Evolutionary conservation across 2,113 vertebrate genomes (phyloP).

Genomic region (Nothobranchius furzeri): DNA sequence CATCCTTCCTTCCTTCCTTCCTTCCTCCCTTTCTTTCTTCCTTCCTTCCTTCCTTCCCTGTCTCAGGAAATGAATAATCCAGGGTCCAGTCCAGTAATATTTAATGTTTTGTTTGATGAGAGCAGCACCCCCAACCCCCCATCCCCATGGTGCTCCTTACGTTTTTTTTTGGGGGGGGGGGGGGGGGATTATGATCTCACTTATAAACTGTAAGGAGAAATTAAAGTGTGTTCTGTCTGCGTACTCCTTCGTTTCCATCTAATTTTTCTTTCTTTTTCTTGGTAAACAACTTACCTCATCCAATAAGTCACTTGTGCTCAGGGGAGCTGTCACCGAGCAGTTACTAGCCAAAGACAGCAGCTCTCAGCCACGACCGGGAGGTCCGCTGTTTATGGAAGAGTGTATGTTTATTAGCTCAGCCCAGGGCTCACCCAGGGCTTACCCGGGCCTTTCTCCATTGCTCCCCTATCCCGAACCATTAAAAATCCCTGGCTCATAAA

Average conservation of each 20-base stretch:
- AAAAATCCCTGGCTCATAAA: slow-evolving; percentile 53
- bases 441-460: slow-evolving; percentile 38
- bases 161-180: slow-evolving; percentile 13
- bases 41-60: slow-evolving; percentile 59
- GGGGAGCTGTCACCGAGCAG: slow-evolving; percentile 43
- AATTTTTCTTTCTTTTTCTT: slow-evolving; percentile 34
- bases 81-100: slow-evolving; percentile 66
- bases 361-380: slow-evolving; percentile 46
- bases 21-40: slow-evolving; percentile 49
- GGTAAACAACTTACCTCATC: slow-evolving; percentile 61
- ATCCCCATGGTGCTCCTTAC: slow-evolving; percentile 32
- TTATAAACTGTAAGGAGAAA: slow-evolving; percentile 44
- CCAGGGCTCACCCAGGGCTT: slow-evolving; percentile 46
- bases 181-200: slow-evolving; percentile 29
- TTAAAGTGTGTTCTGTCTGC: slow-evolving; percentile 53
- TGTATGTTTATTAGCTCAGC: slow-evolving; percentile 67
- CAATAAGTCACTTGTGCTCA: slow-evolving; percentile 40
- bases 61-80: slow-evolving; percentile 71
- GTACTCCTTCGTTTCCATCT: slow-evolving; percentile 55
- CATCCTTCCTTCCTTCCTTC: slow-evolving; percentile 60
- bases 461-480: slow-evolving; percentile 36
- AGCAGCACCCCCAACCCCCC: slow-evolving; percentile 34
- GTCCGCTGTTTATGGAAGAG: slow-evolving; percentile 68
- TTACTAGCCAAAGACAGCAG: slow-evolving; percentile 44
- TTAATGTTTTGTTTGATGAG: slow-evolving; percentile 72